These are phyloP conservation scores for Tangara arthus DNA, from an alignment of 2,797 vertebrate species.

Conservation along the genomic window DNA sequence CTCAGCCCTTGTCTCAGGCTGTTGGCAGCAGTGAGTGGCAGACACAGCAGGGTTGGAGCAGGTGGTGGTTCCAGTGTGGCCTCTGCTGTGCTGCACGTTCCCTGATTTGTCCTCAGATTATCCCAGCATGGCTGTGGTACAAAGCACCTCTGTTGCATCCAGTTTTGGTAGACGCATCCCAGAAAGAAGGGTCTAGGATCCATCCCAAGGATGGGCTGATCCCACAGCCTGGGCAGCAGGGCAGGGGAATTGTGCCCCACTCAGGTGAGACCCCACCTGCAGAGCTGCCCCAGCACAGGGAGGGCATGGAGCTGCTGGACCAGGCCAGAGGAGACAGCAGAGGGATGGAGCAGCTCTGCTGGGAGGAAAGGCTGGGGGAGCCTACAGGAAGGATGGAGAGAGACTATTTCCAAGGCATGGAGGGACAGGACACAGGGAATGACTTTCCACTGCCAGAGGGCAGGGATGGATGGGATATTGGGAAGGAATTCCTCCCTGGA, in stretches of 20 bases:
- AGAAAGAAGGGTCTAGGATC: not conserved
- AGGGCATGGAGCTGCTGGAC: not conserved
- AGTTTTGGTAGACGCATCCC: not conserved
- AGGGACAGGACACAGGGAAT: not conserved
- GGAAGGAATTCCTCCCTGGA: not conserved
- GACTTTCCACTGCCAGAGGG: not conserved
- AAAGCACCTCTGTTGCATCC: not conserved
- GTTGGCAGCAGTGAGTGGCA: not conserved
- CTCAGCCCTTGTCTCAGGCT: rapidly evolving
- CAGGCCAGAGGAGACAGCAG: not conserved
- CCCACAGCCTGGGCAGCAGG: not conserved
- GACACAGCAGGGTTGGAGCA: not conserved
- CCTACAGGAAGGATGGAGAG: not conserved
- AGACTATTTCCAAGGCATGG: rapidly evolving
- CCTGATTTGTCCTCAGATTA: not conserved
- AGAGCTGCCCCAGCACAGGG: not conserved
- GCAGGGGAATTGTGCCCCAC: not conserved
- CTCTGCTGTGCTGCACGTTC: not conserved
- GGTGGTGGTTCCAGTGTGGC: not conserved
- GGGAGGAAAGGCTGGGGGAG: not conserved
- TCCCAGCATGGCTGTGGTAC: rapidly evolving
- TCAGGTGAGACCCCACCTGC: not conserved
- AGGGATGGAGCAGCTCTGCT: not conserved
- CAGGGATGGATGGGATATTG: rapidly evolving
- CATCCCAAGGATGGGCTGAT: not conserved